A percentile compares a stretch with the other conserved stretches of the same genome.
Evolutionary conservation across 2,113 vertebrate species (phyloP).

Genomic region (Nyctereutes procyonoides): DNA sequence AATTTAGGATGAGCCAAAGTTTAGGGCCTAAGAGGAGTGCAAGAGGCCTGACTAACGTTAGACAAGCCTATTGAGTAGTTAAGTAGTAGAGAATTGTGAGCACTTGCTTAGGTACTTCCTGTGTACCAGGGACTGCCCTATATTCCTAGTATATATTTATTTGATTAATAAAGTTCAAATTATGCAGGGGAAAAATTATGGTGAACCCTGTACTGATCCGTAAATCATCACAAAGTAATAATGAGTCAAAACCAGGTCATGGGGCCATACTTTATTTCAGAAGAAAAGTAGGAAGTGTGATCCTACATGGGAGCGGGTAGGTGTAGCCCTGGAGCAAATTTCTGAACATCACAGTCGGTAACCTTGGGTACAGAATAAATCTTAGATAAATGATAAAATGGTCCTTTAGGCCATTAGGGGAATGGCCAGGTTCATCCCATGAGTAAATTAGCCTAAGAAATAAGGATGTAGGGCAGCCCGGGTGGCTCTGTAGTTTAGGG

Average conservation of each 20-base stretch:
- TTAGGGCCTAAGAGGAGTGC: neutral
- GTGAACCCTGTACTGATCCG: neutral
- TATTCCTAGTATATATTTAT: neutral
- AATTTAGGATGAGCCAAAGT: neutral
- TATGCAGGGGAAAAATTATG: neutral
- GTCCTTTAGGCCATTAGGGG: too few relatives aligned
- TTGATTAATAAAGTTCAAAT: neutral
- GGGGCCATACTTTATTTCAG: neutral
- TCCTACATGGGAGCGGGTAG: neutral
- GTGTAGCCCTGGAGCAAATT: neutral
- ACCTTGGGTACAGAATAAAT: neutral
- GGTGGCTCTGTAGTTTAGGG: too few relatives aligned
- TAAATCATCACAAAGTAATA: neutral
- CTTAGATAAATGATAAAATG: neutral
- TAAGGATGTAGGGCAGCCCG: too few relatives aligned
- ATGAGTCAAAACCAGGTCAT: neutral
- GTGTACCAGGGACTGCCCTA: accelerated
- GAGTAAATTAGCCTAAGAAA: neutral
- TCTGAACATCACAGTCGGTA: neutral
- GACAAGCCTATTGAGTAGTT: neutral
- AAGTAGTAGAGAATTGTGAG: neutral
- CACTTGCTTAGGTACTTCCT: neutral
- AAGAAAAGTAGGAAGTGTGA: neutral
- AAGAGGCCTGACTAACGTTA: neutral
- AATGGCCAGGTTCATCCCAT: neutral